Evolutionary conservation across 2,113 vertebrate species (phyloP).

Genomic region (Himantopus leucocephalus): DNA sequence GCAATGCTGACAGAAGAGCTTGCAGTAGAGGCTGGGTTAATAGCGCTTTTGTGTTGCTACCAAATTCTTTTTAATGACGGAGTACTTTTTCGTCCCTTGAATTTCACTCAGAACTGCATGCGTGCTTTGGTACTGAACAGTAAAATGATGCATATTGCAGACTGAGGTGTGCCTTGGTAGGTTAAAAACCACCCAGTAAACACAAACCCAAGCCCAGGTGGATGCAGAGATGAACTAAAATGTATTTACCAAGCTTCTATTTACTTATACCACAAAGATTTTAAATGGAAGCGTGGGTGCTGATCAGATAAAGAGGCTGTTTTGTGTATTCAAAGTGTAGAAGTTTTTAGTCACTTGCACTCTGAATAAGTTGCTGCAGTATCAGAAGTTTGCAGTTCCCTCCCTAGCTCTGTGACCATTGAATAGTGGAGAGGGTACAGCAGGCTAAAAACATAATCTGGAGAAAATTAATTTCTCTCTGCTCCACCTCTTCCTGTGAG

Average conservation of each 20-base stretch:
- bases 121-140: background rate
- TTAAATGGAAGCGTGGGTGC: background rate
- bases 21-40: background rate
- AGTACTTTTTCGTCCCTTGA: background rate
- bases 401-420: background rate
- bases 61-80: background rate
- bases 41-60: background rate
- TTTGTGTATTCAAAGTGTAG: background rate
- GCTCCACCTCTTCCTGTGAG: slow-evolving; percentile 35
- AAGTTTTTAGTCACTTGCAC: background rate
- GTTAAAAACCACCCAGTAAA: background rate
- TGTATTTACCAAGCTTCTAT: background rate
- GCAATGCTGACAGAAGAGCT: background rate
- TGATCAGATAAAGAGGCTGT: background rate
- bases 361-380: background rate
- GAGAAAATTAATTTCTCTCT: slow-evolving; percentile 16
- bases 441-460: slow-evolving; percentile 1
- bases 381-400: background rate
- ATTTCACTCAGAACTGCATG: background rate
- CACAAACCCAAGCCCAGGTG: background rate
- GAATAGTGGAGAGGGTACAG: background rate
- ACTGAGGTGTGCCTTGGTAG: background rate
- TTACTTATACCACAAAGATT: background rate
- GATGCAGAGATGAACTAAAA: background rate
- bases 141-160: background rate